Evolutionary conservation across 2,888 invertebrate genomes (phyloP), one percentile per base, ranked within the genome.

Genomic region (Pediacus dermestoides): DNA sequence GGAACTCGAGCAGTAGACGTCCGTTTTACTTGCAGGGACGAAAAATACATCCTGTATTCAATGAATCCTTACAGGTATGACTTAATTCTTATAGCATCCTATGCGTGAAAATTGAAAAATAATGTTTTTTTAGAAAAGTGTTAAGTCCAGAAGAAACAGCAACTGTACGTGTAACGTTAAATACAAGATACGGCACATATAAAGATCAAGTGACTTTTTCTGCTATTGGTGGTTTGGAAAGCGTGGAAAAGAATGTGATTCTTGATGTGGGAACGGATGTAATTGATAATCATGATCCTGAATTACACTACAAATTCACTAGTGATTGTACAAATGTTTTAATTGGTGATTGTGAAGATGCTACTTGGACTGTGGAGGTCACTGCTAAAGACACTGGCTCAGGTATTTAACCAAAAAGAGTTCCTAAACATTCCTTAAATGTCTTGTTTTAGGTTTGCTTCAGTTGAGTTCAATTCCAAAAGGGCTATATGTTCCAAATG

Each of bases 341-440:
- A 18, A 53, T 71, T 2, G 74, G 77, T 34, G 66, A 65, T 12
- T 88, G 88, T 58, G 72, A 75, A 0, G 76, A 78, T 50, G 75
- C 79, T 33, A 71, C 74, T 23, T 89, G 88, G 88, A 81, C 79
- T 3, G 70, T 83, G 1, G 81, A 82, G 39, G 68, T 86, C 9
- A 73, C 75, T 1, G 80, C 82, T 1, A 77, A 80, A 55, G 88
- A 88, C 58, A 67, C 71, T 42, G 71, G 74, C 30, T 77, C 81
- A 55, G 86, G 81, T 80, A 61, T 49, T 16, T 11, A 35, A 15
- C 3, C 33, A 18, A 9, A 16, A 7, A 34, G 10, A n/a, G n/a
- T n/a, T n/a, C n/a, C n/a, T n/a, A n/a, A n/a, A n/a, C n/a, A n/a
- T n/a, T n/a, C n/a, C n/a, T n/a, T n/a, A n/a, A n/a, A n/a, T n/a